These are phyloP conservation scores for Criorhina ranunculi DNA, from an alignment of 2,888 invertebrate genomes.

Conservation along the genomic window DNA sequence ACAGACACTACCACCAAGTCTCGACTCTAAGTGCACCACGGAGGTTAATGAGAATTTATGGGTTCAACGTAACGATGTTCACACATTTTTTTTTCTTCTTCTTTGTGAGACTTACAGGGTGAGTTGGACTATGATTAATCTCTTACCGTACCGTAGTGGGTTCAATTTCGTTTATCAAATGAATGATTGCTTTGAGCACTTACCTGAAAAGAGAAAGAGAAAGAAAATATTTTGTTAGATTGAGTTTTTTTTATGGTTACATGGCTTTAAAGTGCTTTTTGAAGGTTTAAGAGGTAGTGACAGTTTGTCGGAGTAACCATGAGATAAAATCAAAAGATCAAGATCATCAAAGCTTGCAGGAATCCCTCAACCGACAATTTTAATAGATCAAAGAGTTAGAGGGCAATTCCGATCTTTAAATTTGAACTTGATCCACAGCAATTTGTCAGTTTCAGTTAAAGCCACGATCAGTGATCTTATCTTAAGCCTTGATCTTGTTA, in stretches of 20 bases:
- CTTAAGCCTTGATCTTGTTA: too few relatives aligned
- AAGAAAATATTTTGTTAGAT: constrained; percentile 46
- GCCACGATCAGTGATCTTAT: too few relatives aligned
- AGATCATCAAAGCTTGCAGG: too few relatives aligned
- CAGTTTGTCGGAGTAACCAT: too few relatives aligned
- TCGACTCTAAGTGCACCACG: constrained; percentile 31
- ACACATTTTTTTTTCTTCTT: constrained; percentile 35
- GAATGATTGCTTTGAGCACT: constrained; percentile 68
- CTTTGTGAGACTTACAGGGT: constrained; percentile 28
- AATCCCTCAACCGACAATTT: too few relatives aligned
- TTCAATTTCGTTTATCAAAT: constrained; percentile 67
- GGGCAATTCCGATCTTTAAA: too few relatives aligned
- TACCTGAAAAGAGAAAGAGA: constrained; percentile 65
- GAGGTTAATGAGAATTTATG: constrained; percentile 76
- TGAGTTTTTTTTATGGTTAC: constrained; percentile 52
- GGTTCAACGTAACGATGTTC: constrained; percentile 56
- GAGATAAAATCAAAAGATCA: too few relatives aligned
- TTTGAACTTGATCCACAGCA: too few relatives aligned
- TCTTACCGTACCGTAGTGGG: constrained; percentile 52
- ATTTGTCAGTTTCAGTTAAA: too few relatives aligned
- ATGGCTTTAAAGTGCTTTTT: background rate
- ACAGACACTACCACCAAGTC: constrained; percentile 21
- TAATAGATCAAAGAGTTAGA: too few relatives aligned
- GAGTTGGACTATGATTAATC: constrained; percentile 68
- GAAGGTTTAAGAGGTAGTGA: background rate